Conservation (phyloP, 2,888 invertebrate species). For the Troides aeacus region DNA sequence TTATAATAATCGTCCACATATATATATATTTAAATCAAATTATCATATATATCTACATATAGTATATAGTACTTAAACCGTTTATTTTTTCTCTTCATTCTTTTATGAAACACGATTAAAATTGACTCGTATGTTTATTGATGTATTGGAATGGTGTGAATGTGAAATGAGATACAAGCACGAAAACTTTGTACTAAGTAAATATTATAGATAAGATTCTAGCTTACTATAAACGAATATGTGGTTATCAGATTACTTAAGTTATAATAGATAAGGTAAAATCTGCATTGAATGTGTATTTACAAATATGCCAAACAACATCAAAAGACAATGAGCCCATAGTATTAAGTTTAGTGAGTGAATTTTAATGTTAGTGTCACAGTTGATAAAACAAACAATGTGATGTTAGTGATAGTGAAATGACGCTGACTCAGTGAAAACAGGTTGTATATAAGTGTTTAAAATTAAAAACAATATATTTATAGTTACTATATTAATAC, state of each 20-base stretch:
- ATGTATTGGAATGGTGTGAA: neutral
- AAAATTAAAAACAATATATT: neutral
- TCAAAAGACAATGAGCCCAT: neutral
- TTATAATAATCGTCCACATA: neutral
- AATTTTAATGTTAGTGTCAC: constrained; percentile 1
- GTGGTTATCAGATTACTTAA: neutral
- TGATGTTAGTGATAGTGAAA: constrained; percentile 6
- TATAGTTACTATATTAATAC: no score
- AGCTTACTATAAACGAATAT: neutral
- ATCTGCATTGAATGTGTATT: neutral
- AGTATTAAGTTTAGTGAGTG: constrained; percentile 2
- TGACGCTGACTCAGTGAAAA: neutral
- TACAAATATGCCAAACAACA: neutral
- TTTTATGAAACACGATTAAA: neutral
- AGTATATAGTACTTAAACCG: neutral
- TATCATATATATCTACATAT: no score
- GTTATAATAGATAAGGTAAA: neutral
- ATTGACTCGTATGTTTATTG: neutral
- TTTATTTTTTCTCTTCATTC: neutral
- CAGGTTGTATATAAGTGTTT: neutral
- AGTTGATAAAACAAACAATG: constrained; percentile 7
- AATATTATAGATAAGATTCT: no score
- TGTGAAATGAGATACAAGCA: neutral
- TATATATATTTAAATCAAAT: no score
- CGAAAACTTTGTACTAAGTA: neutral